Base-by-base conservation (phyloP, 2,888 invertebrate species). In the Ecdyonurus torrentis region DNA sequence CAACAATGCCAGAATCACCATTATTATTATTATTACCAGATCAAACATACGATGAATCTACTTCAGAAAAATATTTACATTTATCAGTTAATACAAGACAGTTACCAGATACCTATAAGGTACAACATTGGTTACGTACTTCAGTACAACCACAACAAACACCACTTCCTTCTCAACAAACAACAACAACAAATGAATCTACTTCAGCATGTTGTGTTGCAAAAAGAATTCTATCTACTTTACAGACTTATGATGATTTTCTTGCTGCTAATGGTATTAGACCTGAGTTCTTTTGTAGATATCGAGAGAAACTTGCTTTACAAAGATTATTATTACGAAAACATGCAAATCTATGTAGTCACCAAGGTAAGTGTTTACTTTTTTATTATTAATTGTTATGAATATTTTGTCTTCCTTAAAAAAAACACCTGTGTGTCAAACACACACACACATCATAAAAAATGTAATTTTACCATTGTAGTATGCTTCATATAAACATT, bases 221-320 rank as follows among this genome's bases (percentile, higher is more conserved):
- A n/a, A 55, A 55, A 22, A n/a, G 55, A n/a, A 55, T 55, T 18
- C 22, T 55, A 7, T 7, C 19, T 7, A 55, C 55, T 7, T 22
- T 55, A 22, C 55, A 55, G 10, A 18, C 55, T n/a, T 83, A 83
- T 70, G 82, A 84, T 73, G 80, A 82, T 69, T 82, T 83, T 73
- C 78, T 85, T 64, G 79, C 78, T 66, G 76, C 78, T 59, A 81
- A 87, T 74, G 81, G 84, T 69, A 85, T 86, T 70, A 82, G 83
- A 24, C 84, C 87, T 0, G 87, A 88, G 73, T 87, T 88, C 76
- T 88, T 88, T 77, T 89, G 89, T 75, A 80, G 83, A 67, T 83
- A 86, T 73, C 77, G 81, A 62, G 80, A 80, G 69, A 75, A 72
- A 20, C n/a, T 55, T 5, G 55, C 55, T 7, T 22, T 55, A 22